Evolutionary conservation across 2,797 vertebrate genomes (phyloP).

Genomic region (Sebastes vulpes): DNA sequence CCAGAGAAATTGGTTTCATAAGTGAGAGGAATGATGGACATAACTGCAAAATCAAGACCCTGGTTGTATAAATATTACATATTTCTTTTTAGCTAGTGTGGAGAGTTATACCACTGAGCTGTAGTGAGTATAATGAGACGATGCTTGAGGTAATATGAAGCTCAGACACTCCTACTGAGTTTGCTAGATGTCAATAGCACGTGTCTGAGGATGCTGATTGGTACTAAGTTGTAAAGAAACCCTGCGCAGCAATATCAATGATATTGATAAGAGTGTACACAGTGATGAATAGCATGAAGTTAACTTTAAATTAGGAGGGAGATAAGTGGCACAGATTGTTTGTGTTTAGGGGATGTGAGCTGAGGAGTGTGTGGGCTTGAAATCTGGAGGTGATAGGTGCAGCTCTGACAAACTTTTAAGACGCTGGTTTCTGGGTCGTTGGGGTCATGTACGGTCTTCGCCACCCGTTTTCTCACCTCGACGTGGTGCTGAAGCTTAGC

Average conservation of each 20-base stretch:
- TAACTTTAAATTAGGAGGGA: slow-evolving; percentile 25
- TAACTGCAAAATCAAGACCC: neutral
- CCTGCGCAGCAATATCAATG: slow-evolving; percentile 1
- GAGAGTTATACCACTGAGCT: neutral
- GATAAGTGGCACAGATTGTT: slow-evolving; percentile 11
- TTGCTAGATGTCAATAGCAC: slow-evolving; percentile 24
- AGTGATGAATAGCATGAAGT: slow-evolving; percentile 16
- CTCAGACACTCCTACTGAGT: slow-evolving; percentile 27
- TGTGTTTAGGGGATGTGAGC: neutral
- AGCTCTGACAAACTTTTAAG: neutral
- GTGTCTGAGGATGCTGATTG: slow-evolving; percentile 6
- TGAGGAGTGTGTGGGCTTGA: neutral
- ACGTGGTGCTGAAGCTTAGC: neutral
- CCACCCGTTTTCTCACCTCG: neutral
- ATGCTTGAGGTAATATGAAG: slow-evolving; percentile 30
- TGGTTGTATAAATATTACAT: neutral
- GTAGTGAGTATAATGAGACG: slow-evolving; percentile 19
- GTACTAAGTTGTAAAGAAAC: slow-evolving; percentile 29
- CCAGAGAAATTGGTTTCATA: neutral
- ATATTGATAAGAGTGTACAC: slow-evolving; percentile 4
- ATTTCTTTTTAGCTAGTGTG: neutral
- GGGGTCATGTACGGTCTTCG: neutral
- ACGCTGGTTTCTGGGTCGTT: neutral
- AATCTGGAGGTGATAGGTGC: neutral
- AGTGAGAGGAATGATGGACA: neutral